phyloP scores from a whole-genome alignment of 2,113 vertebrate species.

The Ancistrus triradiatus region DNA sequence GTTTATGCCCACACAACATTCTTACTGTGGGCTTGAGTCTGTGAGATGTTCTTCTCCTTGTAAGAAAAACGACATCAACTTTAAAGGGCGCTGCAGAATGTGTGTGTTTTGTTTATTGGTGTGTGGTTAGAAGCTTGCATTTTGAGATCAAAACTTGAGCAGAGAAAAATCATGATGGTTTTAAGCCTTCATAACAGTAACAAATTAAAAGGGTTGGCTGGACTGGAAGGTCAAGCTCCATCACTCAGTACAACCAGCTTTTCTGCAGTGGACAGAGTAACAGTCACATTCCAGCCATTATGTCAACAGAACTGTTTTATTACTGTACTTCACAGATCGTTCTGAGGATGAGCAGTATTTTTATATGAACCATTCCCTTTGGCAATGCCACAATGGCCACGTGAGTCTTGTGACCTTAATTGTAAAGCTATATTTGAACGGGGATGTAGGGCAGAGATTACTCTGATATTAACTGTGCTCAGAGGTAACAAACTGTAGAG shows the following conservation, averaged over 20 bases:
- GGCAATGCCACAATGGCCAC: conserved; percentile 35
- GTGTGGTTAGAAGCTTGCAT: no score
- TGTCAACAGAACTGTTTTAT: not conserved
- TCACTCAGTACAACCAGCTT: not conserved
- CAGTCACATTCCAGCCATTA: not conserved
- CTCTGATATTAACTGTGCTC: conserved; percentile 28
- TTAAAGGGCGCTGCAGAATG: conserved; percentile 21
- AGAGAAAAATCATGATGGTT: no score
- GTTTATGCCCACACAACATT: conserved; percentile 47
- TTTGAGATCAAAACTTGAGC: no score
- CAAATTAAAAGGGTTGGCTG: no score
- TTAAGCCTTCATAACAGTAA: no score
- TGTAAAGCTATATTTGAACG: conserved; percentile 51
- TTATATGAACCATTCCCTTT: conserved; percentile 31
- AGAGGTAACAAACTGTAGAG: conserved; percentile 15
- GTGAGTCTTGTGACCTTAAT: conserved; percentile 43
- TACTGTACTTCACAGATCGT: conserved; percentile 10
- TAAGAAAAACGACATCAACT: conserved; percentile 32
- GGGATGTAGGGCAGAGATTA: conserved; percentile 48
- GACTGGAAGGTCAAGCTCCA: no score
- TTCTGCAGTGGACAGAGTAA: not conserved
- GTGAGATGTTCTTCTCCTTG: conserved; percentile 34
- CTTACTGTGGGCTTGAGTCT: conserved; percentile 44
- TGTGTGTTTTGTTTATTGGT: no score
- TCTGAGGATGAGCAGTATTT: conserved; percentile 6